These are phyloP conservation scores for Cisticola juncidis DNA, from an alignment of 2,113 vertebrate genomes.

Conservation along the genomic window DNA sequence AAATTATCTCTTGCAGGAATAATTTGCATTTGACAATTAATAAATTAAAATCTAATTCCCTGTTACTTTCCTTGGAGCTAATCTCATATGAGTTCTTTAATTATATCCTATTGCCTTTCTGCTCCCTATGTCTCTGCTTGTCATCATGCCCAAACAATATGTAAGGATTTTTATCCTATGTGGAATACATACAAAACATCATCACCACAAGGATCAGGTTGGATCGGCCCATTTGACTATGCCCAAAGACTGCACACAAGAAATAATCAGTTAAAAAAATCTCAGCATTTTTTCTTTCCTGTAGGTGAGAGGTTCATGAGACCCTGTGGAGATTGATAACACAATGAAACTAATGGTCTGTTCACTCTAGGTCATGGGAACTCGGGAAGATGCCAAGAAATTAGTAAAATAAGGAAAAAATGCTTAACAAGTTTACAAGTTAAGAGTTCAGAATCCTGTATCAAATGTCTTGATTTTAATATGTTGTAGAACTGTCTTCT, in stretches of 20 bases:
- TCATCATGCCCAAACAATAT: background rate
- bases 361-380: background rate
- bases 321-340: background rate
- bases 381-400: background rate
- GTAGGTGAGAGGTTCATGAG: background rate
- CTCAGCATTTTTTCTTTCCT: background rate
- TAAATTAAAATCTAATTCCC: background rate
- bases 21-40: background rate
- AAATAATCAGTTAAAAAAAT: background rate
- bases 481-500: background rate
- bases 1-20: background rate
- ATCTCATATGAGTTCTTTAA: background rate
- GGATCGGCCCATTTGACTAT: background rate
- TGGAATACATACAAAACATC: background rate
- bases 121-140: background rate
- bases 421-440: background rate
- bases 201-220: background rate
- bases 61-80: background rate
- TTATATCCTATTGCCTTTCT: background rate
- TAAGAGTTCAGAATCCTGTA: background rate
- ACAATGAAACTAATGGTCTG: background rate
- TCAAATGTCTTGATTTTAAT: background rate
- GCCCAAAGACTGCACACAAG: background rate
- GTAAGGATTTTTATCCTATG: background rate
- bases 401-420: background rate